These are phyloP conservation scores for Trichopria drosophilae DNA, from an alignment of 2,888 invertebrate genomes.

Conservation along the genomic window DNA sequence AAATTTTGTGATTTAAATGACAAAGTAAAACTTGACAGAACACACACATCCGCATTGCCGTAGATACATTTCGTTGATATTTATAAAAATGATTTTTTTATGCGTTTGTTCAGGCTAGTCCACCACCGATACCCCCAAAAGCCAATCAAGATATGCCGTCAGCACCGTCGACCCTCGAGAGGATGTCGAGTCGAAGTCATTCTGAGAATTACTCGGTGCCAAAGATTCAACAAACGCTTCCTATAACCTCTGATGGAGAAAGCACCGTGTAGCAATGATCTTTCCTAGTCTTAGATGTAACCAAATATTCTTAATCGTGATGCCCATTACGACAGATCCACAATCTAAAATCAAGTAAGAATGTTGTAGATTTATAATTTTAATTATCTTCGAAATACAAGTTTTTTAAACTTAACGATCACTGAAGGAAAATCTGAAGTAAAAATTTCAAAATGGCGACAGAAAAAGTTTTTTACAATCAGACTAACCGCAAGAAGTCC, in stretches of 20 bases:
- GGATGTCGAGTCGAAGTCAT: conserved; percentile 44
- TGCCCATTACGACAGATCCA: conserved; percentile 18
- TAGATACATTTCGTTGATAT: too few species aligned
- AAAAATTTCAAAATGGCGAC: too few species aligned
- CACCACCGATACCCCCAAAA: conserved; percentile 57
- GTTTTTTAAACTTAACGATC: too few species aligned
- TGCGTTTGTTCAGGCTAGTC: conserved; percentile 45
- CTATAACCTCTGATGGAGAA: conserved; percentile 54
- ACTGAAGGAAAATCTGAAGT: too few species aligned
- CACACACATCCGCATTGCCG: not conserved
- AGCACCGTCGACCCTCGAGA: conserved; percentile 54
- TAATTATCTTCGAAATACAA: too few species aligned
- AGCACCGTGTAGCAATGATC: conserved; percentile 51
- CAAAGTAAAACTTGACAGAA: too few species aligned
- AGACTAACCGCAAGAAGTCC: too few species aligned
- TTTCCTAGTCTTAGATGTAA: conserved; percentile 48
- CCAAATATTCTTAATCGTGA: conserved; percentile 27
- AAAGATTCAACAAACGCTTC: conserved; percentile 52
- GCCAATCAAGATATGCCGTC: conserved; percentile 55
- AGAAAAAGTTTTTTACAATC: too few species aligned
- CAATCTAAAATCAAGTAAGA: too few species aligned
- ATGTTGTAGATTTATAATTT: too few species aligned
- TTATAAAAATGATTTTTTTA: conserved; percentile 10
- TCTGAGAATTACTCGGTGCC: conserved; percentile 58
- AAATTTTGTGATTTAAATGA: too few species aligned